A percentile compares a stretch with the other conserved stretches of the same genome.
These are phyloP conservation scores for Gallinago media DNA, from an alignment of 2,113 vertebrate genomes.

Conservation along the genomic window DNA sequence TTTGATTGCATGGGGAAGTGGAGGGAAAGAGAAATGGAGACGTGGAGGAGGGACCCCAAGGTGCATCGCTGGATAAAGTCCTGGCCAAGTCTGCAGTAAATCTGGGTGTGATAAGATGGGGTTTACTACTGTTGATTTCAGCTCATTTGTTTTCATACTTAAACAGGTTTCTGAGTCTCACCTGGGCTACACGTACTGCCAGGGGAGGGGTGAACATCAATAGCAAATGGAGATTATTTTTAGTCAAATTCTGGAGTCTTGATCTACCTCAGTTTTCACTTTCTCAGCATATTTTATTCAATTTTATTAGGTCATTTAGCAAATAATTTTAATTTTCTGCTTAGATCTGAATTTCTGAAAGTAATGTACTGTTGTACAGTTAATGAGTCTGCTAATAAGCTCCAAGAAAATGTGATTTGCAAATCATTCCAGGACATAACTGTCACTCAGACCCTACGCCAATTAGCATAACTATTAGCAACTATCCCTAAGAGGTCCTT, in stretches of 20 bases:
- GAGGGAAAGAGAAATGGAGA: background rate
- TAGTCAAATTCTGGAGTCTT: constrained; percentile 39
- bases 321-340: constrained; percentile 87
- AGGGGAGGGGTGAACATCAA: background rate
- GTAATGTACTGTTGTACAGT: constrained; percentile 82
- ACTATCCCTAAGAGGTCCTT: constrained; percentile 70
- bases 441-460: constrained; percentile 76
- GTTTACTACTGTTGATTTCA: background rate
- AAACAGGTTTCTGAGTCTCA: background rate
- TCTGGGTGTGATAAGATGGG: background rate
- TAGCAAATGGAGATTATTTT: constrained; percentile 29
- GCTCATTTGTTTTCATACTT: background rate
- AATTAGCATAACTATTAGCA: constrained; percentile 73
- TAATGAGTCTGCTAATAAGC: constrained; percentile 83
- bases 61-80: background rate
- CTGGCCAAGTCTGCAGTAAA: background rate
- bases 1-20: background rate
- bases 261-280: constrained; percentile 69
- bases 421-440: constrained; percentile 77
- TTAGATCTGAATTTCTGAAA: constrained; percentile 83
- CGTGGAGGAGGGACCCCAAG: background rate
- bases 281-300: constrained; percentile 78
- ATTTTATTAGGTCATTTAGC: constrained; percentile 84
- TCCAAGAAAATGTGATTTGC: constrained; percentile 79
- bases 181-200: background rate